Base-by-base conservation (phyloP, 2,888 invertebrate species). In the Agrotis clavis region DNA sequence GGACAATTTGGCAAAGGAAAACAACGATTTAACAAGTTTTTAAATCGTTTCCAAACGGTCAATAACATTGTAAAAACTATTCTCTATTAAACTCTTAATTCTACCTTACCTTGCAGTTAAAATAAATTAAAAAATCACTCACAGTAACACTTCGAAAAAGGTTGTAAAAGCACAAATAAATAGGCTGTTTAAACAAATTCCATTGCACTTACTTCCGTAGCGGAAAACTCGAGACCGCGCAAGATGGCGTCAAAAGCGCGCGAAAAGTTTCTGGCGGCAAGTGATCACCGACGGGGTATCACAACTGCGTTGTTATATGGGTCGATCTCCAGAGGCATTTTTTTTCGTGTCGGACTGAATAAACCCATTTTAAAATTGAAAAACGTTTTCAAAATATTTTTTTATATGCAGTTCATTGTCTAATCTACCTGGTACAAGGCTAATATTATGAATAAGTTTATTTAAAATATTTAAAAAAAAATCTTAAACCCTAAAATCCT, bases 201-300 rank as follows among this genome's bases (percentile, higher is more conserved):
- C 87, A 83, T 88, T 84, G 85, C 92, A 94, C 94, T 94, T 94
- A 93, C 93, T 92, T 94, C 91, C 90, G 92, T 86, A 79, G 84
- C 83, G 89, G 87, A 88, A 84, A 84, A 89, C 83, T 87, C 77
- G 82, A 72, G 77, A 80, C 77, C 79, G 75, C 79, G 63, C 86
- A 92, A 92, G 89, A 93, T 92, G 93, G 93, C 93, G 90, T 88
- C 74, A 84, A 88, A 92, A 92, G 89, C 92, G 93, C 93, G 93
- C 87, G 92, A 92, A 92, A 90, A 82, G 82, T 83, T 74, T 83
- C 82, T 73, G 87, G 87, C 87, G 88, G 82, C 86, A 70, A 82
- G 69, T 74, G 77, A 67, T 79, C 82, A 79, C 67, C 72, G 82
- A 66, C 68, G 74, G 73, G 82, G 77, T 84, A 82, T 83, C 79